These are phyloP conservation scores for Pterostichus madidus DNA, from an alignment of 2,888 invertebrate species.

Conservation along the genomic window DNA sequence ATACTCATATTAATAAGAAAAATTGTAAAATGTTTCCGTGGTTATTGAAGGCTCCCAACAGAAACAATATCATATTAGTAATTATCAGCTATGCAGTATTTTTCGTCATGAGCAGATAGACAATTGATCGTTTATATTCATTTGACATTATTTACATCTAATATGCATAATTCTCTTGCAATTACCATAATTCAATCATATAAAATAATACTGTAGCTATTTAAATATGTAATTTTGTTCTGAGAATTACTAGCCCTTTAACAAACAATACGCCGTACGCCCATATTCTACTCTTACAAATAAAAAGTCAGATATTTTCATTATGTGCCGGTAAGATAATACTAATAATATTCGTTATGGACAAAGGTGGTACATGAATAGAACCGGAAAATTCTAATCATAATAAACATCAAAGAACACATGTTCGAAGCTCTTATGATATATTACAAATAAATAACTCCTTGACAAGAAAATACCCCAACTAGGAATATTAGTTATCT, in stretches of 20 bases:
- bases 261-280: conserved; percentile 36
- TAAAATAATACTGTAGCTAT: conserved; percentile 8
- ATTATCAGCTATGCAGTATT: too few species aligned
- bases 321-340: conserved; percentile 11
- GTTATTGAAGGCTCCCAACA: too few species aligned
- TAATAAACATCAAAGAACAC: conserved; percentile 49
- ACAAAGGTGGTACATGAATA: conserved; percentile 1
- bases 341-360: conserved; percentile 9
- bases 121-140: too few species aligned
- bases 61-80: too few species aligned
- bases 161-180: background rate
- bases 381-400: conserved; percentile 22
- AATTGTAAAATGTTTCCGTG: too few species aligned
- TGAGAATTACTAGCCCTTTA: conserved; percentile 11
- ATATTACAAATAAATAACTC: conserved; percentile 45
- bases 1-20: too few species aligned
- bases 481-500: conserved; percentile 29
- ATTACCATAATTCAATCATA: conserved; percentile 6
- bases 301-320: conserved; percentile 21
- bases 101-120: too few species aligned
- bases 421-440: conserved; percentile 15
- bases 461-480: conserved; percentile 7
- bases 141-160: too few species aligned
- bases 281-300: background rate
- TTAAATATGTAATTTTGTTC: conserved; percentile 33